Base-by-base conservation (phyloP, 1,140 invertebrate genomes). In the Drosophila sp. region DNA sequence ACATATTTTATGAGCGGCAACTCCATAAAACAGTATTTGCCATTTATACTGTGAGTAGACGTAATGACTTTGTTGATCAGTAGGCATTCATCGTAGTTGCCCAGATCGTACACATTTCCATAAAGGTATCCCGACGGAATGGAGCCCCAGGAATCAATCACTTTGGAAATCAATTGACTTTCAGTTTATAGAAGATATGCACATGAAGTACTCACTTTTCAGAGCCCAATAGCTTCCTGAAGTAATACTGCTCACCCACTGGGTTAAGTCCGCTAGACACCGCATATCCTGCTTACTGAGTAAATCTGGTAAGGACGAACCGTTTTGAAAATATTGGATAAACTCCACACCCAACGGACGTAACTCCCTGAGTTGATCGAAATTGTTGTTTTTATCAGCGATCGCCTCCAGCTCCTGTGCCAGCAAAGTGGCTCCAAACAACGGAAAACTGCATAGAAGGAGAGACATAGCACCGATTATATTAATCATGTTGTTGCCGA, bases 111-210 rank as follows among this genome's bases (percentile, higher is more conserved):
- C 0, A 38, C 33, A 25, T 83, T 81, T 6, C 83, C 83, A n/a
- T 40, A 58, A 1, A 91, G 17, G 3, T 70, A 40, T 0, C 87
- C 89, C 1, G 87, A 47, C 1, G 87, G 89, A 10, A 82, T 58
- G 4, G 55, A 56, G 17, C 87, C 89, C 89, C 89, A 90, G 0
- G 87, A 44, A 40, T 90, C 87, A 25, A 90, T 60, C 75, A 90
- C 87, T 90, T 8, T 29, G 5, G 17, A 41, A 25, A 54, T 17
- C 33, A 8, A 3, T 7, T n/a, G 3, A 35, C 7, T n/a, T n/a
- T 33, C 7, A 17, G 6, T 23, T 7, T 23, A 1, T 10, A 11
- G 8, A 10, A 23, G 17, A 4, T 17, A n/a, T 30, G 6, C 10
- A 1, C 11, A 4, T 7, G 4, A 2, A 0, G 6, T n/a, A 80